These are phyloP conservation scores for Agapornis roseicollis DNA, from an alignment of 2,113 vertebrate genomes.

Conservation along the genomic window DNA sequence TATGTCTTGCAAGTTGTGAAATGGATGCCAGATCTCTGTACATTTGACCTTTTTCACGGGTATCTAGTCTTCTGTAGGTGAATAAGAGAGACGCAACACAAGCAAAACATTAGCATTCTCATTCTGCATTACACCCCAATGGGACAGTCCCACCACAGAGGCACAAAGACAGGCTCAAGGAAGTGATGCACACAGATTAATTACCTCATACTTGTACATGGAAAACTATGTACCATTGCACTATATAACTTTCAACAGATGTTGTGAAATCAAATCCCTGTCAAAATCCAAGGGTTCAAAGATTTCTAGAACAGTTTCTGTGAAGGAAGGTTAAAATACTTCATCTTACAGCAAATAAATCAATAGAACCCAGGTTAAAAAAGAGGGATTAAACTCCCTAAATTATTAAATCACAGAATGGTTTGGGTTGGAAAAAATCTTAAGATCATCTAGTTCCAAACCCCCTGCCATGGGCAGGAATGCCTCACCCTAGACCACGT, in stretches of 20 bases:
- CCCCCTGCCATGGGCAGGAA: background rate
- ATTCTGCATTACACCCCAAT: slow-evolving; percentile 2
- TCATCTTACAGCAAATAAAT: background rate
- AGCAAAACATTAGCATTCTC: slow-evolving; percentile 32
- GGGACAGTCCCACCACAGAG: slow-evolving; percentile 13
- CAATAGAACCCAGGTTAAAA: background rate
- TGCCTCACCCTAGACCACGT: background rate
- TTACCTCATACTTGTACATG: slow-evolving; percentile 20
- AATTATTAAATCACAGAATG: background rate
- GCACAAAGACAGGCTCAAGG: background rate
- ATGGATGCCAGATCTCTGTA: slow-evolving; percentile 71
- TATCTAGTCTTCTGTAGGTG: slow-evolving; percentile 65
- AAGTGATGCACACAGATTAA: slow-evolving; percentile 60
- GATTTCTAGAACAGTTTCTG: background rate
- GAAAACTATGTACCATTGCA: slow-evolving; percentile 28
- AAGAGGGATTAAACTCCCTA: background rate
- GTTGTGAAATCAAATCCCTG: slow-evolving; percentile 53
- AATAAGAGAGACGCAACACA: slow-evolving; percentile 66
- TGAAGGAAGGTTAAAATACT: slow-evolving; percentile 33
- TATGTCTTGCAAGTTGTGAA: slow-evolving; percentile 72
- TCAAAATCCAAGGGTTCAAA: slow-evolving; percentile 49
- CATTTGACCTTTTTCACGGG: slow-evolving; percentile 70
- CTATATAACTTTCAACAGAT: slow-evolving; percentile 66
- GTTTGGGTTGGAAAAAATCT: background rate
- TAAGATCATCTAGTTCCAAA: background rate